Evolutionary conservation across 2,888 invertebrate genomes (phyloP).

Genomic region (Lasioglossum malachurum): DNA sequence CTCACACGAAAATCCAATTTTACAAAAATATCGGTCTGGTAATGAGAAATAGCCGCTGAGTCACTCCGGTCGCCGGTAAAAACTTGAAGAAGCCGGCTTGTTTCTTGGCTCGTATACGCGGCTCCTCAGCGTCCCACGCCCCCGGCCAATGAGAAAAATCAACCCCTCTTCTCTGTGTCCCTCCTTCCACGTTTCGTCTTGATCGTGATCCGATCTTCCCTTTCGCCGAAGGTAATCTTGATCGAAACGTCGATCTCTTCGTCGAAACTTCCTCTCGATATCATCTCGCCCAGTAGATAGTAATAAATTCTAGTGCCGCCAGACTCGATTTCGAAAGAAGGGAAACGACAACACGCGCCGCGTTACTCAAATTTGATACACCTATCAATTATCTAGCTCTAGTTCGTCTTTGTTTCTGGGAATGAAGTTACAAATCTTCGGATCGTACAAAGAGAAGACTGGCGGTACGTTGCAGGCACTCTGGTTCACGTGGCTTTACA

Average conservation of each 20-base stretch:
- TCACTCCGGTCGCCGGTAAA: constrained; percentile 78
- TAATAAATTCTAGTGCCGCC: neutral
- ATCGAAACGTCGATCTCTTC: neutral
- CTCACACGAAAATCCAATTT: constrained; percentile 83
- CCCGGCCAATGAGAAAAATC: constrained; percentile 79
- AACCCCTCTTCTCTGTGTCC: constrained; percentile 68
- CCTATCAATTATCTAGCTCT: constrained; percentile 30
- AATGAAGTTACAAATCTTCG: constrained; percentile 16
- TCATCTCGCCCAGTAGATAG: neutral
- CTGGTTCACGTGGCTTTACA: neutral
- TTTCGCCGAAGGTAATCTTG: neutral
- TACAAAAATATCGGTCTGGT: constrained; percentile 83
- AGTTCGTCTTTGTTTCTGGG: constrained; percentile 24
- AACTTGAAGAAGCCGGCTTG: constrained; percentile 72
- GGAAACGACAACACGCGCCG: constrained; percentile 20
- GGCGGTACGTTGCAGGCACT: too few relatives aligned
- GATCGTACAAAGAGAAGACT: neutral
- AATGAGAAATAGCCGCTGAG: constrained; percentile 83
- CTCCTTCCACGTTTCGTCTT: constrained; percentile 20
- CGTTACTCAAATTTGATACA: constrained; percentile 50
- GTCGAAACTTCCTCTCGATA: neutral
- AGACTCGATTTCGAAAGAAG: neutral
- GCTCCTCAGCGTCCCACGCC: constrained; percentile 75
- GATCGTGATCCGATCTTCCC: constrained; percentile 33
- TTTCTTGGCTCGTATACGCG: constrained; percentile 52